These are phyloP conservation scores for Aleiodes sp. DNA, from an alignment of 1,140 invertebrate species.

Conservation along the genomic window DNA sequence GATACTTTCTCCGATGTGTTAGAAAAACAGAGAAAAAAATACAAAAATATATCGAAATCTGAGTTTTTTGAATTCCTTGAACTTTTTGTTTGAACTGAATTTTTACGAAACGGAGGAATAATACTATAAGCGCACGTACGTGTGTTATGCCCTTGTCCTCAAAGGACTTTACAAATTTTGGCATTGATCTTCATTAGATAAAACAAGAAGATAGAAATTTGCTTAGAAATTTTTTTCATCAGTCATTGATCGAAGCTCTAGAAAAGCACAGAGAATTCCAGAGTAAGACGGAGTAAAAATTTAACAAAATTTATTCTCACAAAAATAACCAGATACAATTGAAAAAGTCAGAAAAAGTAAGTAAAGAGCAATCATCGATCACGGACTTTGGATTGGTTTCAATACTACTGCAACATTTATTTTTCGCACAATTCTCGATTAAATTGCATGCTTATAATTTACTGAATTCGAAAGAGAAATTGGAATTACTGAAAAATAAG, in stretches of 20 bases:
- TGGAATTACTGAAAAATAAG: not conserved
- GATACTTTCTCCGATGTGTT: conserved; percentile 1
- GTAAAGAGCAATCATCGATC: conserved; percentile 7
- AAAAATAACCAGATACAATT: not conserved
- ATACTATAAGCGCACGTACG: not conserved
- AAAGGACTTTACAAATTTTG: not conserved
- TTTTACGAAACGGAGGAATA: not conserved
- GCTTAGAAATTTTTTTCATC: not conserved
- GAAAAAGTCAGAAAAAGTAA: conserved; percentile 11
- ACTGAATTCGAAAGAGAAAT: not conserved
- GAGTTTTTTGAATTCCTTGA: not conserved
- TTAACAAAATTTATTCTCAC: not conserved
- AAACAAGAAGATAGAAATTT: not conserved
- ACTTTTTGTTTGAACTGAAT: not conserved
- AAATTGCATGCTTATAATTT: conserved; percentile 2
- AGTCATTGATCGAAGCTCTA: not conserved
- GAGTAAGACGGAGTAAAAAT: not conserved
- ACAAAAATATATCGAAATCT: not conserved
- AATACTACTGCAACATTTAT: not conserved
- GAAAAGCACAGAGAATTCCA: not conserved
- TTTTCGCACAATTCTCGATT: not conserved
- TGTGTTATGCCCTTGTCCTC: conserved; percentile 5
- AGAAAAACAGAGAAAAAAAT: not conserved
- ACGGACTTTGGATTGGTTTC: conserved; percentile 27
- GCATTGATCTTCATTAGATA: not conserved